Evolutionary conservation across 2,888 invertebrate genomes (phyloP), one percentile per base, ranked within the genome.

Genomic region (Heterodera filipjevi): DNA sequence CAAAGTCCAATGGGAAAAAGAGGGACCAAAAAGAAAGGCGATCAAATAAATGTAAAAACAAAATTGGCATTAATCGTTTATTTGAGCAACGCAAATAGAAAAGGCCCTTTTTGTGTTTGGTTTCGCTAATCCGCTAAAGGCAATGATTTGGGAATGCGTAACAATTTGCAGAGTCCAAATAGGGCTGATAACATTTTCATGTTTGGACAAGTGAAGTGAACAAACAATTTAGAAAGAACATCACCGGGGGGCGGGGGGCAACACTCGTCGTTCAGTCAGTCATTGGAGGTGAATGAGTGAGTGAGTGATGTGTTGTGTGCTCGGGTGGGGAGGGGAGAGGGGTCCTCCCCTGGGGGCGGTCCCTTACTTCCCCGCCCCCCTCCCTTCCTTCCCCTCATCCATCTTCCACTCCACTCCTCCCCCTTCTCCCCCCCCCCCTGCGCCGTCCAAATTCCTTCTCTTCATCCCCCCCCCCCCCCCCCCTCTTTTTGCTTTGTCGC

Each of bases 401-500:
- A 59, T 59, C 59, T 59, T 59, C n/a, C 27, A 3, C 59, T 14
- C 16, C 16, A 12, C 19, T 16, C 16, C 27, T 10, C 59, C 19
- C 16, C 16, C 49, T 14, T 16, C 16, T 19, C 27, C 59, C 27
- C 19, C 49, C 12, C 16, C 19, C 49, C 49, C 49, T n/a, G 19
- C 59, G 22, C 59, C 59, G 59, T 59, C 59, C 59, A 59, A 59
- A 59, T 59, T 72, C 49, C 35, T 44, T 3, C 19, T 19, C 64
- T n/a, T n/a, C n/a, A n/a, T n/a, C 22, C 72, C 74, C 30, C 3
- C 14, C 27, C 16, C 19, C 33, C 64, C 49, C 14, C 49, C 30
- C 49, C 49, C 19, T 39, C 66, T 75, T 68, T 39, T 66, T 64
- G 66, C 75, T 64, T 75, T 75, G 75, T 75, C 75, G 75, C 75